A percentile compares a stretch with the other conserved stretches of the same genome.
Evolutionary conservation across 2,113 vertebrate genomes (phyloP).

Genomic region (Onychostruthus taczanowskii): DNA sequence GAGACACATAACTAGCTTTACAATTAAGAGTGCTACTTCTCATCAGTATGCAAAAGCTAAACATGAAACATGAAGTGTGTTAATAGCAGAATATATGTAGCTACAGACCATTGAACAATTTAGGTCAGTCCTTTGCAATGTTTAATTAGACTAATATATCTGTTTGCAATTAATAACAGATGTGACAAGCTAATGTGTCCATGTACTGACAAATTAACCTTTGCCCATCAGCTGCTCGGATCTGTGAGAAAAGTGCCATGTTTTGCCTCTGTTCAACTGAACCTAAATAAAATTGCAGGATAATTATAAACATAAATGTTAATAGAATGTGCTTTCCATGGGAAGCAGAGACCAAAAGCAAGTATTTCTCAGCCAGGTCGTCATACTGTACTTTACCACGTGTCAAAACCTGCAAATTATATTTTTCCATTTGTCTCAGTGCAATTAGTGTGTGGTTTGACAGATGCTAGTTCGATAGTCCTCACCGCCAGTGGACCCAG

Average conservation of each 20-base stretch:
- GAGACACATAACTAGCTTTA: conserved; percentile 63
- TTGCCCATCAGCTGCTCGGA: conserved; percentile 93
- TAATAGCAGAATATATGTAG: conserved; percentile 72
- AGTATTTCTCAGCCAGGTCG: conserved; percentile 40
- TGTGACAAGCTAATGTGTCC: conserved; percentile 92
- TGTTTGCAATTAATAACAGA: conserved; percentile 96
- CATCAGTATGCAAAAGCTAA: conserved; percentile 72
- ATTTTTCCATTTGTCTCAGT: conserved; percentile 53
- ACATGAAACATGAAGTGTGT: conserved; percentile 74
- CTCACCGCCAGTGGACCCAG: background rate
- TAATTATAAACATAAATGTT: conserved; percentile 95
- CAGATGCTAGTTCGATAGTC: conserved; percentile 30
- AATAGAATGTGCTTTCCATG: conserved; percentile 75
- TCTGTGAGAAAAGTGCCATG: conserved; percentile 93
- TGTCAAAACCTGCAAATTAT: conserved; percentile 59
- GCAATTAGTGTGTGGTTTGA: conserved; percentile 35
- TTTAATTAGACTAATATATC: conserved; percentile 87
- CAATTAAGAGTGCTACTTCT: conserved; percentile 74
- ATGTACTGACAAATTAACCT: conserved; percentile 89
- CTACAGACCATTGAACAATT: conserved; percentile 80
- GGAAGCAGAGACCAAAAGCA: conserved; percentile 38
- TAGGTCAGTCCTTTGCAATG: conserved; percentile 81
- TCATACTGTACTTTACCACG: background rate
- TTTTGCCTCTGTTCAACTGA: conserved; percentile 79
- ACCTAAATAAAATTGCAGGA: conserved; percentile 79